Base-by-base conservation (phyloP, 2,888 invertebrate genomes). In the Aporophyla lueneburgensis region DNA sequence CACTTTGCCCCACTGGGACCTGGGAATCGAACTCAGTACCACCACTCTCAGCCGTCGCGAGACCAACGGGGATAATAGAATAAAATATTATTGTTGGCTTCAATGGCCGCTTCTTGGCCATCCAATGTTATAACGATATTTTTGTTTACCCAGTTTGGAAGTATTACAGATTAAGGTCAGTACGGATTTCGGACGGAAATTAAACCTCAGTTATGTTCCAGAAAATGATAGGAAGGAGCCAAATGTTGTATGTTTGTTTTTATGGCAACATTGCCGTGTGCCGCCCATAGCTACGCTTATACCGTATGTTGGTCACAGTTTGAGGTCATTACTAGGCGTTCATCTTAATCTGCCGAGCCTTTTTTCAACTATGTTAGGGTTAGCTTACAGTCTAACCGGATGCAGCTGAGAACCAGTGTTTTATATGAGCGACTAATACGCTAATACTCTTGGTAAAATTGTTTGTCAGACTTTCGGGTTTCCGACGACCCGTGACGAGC, bases 171-270 rank as follows among this genome's bases (percentile, higher is more conserved):
- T 2, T 24, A 0, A 56, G 6, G 21, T n/a, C 9, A n/a, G 16
- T 63, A n/a, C 43, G 14, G 70, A 19, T 65, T 53, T 69, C 2
- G n/a, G 51, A 21, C 46, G 68, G 66, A 74, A 70, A 78, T 79
- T 43, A 56, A 74, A 67, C 58, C 24, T 33, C 6, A 46, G 19
- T 61, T 40, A 51, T 27, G 63, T 63, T 43, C 40, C 40, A 46
- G 58, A 73, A 65, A 49, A 33, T 56, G 27, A 72, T 59, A 69
- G 33, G 46, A 63, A 72, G 43, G 49, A 21, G 49, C 19, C 24
- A 61, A 62, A 78, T 40, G 40, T 78, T 54, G 54, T n/a, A 40
- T 49, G 53, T 40, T 74, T 51, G 43, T 76, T 62, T 53, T 51
- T 68, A 40, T 49, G 10, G 16, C 24, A 43, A 53, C 53, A 21